These are phyloP conservation scores for Dicyrtoma fusca DNA, from an alignment of 2,888 invertebrate species.

Conservation along the genomic window DNA sequence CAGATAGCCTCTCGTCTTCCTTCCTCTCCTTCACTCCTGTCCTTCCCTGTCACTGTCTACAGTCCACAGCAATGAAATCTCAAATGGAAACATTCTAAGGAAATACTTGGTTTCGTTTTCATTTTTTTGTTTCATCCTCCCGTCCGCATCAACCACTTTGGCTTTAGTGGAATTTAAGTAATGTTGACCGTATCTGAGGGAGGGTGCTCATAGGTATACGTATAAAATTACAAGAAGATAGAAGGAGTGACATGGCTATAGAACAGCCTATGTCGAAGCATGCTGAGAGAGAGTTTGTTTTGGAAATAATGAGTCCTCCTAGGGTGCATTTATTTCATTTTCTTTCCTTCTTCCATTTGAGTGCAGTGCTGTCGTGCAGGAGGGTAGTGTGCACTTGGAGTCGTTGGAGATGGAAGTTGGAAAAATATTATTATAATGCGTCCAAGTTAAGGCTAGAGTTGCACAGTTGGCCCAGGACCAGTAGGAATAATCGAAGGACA, in stretches of 20 bases:
- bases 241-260: background rate
- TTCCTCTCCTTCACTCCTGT: background rate
- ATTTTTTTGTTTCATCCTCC: conserved; percentile 12
- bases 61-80: background rate
- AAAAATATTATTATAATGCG: background rate
- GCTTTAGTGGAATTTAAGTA: conserved; percentile 33
- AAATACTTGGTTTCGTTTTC: background rate
- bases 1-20: background rate
- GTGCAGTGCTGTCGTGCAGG: too few relatives aligned
- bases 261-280: conserved; percentile 40
- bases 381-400: too few relatives aligned
- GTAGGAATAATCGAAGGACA: too few relatives aligned
- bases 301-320: conserved; percentile 41
- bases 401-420: background rate
- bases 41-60: conserved; percentile 7
- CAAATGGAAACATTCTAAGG: background rate
- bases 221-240: too few relatives aligned
- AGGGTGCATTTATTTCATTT: conserved; percentile 49
- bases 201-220: too few relatives aligned
- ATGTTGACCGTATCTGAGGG: conserved; percentile 9
- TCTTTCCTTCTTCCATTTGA: conserved; percentile 1
- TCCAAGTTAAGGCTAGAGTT: background rate
- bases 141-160: conserved; percentile 25
- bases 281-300: conserved; percentile 42
- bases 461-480: too few relatives aligned